Evolutionary conservation across 2,888 invertebrate genomes (phyloP), one percentile per base, ranked within the genome.

Genomic region (Macrosiphum euphorbiae): DNA sequence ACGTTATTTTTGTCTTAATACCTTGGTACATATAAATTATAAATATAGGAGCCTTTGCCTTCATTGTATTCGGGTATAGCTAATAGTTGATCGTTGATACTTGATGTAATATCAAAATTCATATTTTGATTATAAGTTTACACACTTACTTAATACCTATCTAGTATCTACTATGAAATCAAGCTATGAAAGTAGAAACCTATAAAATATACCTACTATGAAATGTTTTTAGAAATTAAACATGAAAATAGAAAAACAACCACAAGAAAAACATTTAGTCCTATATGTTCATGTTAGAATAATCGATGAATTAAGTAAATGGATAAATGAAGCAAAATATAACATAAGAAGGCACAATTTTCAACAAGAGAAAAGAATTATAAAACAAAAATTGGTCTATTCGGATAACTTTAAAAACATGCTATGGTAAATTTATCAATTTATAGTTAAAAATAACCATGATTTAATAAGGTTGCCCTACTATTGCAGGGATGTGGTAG

Each of bases 201-300:
- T 35, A 67, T 35, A 67, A n/a, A 67, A 35, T 67, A 35, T 67
- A 67, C 7, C 1, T 67, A 35, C 78, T 20, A 20, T 78, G 16
- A 78, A 35, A 78, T 78, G 2, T 35, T 88, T 92, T 92, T 52
- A 92, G 92, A 92, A 52, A 92, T 78, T 92, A 44, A 88, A 67
- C 44, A 92, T 78, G 78, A 88, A 92, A 44, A n/a, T 94, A 24
- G 90, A 90, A 90, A 67, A 86, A 44, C 26, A 61, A 52, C 94
- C 94, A 24, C 86, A 85, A 86, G 90, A 90, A 90, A 90, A 90
- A 85, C 35, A 94, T 90, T 90, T 94, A 52, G 94, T 94, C 4
- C n/a, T 94, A 52, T 41, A 94, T 52, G 86, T 67, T 24, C 11
- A 52, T 44, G 58, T 90, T 26, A 90, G 41, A 28, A 94, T 90